Percentiles rank a stretch among this genome's conserved stretches.
phyloP scores from a whole-genome alignment of 23 tunicate genomes.

The Trididemnum miniatum region DNA sequence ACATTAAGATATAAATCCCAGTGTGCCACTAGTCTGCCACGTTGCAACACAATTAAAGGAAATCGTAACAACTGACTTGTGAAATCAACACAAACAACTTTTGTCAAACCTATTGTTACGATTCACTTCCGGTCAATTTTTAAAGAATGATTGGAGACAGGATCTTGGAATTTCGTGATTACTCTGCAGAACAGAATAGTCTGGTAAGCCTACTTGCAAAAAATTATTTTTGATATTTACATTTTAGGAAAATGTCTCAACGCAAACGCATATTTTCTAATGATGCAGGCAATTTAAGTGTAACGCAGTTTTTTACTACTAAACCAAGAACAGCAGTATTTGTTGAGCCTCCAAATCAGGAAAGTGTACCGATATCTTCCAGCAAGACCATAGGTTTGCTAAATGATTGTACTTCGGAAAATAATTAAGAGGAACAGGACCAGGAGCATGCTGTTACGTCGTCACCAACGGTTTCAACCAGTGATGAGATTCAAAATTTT shows the following conservation, averaged over 20 bases:
- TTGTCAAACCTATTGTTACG: too few species aligned
- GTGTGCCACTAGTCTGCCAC: too few species aligned
- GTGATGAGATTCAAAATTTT: background rate
- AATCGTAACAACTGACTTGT: too few species aligned
- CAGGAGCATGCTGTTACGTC: conserved; percentile 23
- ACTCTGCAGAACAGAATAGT: conserved; percentile 22
- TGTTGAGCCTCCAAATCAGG: conserved; percentile 37
- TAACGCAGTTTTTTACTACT: conserved; percentile 23
- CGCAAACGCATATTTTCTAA: conserved; percentile 35
- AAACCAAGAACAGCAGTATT: conserved; percentile 27
- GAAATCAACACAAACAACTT: too few species aligned
- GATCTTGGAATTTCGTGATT: conserved; percentile 26
- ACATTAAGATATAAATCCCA: too few species aligned
- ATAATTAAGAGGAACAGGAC: conserved; percentile 29
- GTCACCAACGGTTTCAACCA: conserved; percentile 25
- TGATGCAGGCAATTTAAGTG: conserved; percentile 26
- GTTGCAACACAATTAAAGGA: too few species aligned
- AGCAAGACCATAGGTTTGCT: conserved; percentile 39
- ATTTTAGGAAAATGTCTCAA: conserved; percentile 33
- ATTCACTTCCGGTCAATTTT: background rate
- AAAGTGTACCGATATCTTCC: conserved; percentile 23
- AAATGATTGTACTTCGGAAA: conserved; percentile 23
- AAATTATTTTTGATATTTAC: conserved; percentile 19
- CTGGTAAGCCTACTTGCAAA: conserved; percentile 30
- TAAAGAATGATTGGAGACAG: conserved; percentile 23